These are phyloP conservation scores for Drosophila tristis DNA, from an alignment of 1,140 invertebrate species.

Conservation along the genomic window DNA sequence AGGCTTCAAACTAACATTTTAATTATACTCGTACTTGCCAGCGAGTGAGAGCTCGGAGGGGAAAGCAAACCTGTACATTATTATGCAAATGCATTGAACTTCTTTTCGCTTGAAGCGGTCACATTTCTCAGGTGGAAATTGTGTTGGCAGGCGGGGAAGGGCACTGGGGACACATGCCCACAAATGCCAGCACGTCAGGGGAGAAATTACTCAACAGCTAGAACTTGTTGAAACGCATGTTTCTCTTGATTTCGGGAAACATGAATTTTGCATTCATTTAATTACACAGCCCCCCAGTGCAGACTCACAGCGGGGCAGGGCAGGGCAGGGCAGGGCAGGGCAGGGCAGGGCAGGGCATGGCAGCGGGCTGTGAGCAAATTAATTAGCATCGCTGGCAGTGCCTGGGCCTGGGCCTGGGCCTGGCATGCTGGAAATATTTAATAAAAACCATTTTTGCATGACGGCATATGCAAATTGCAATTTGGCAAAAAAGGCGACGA, in stretches of 20 bases:
- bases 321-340: not conserved
- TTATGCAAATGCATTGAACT: conserved; percentile 70
- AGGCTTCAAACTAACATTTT: conserved; percentile 53
- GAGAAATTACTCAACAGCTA: conserved; percentile 67
- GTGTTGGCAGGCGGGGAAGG: conserved; percentile 28
- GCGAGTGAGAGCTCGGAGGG: conserved; percentile 12
- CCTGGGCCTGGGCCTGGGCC: not conserved
- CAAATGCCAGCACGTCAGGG: conserved; percentile 72
- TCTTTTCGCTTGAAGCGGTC: conserved; percentile 46
- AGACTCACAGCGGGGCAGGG: too few relatives aligned
- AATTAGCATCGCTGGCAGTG: conserved; percentile 52
- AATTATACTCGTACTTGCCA: conserved; percentile 42
- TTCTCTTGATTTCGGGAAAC: conserved; percentile 66
- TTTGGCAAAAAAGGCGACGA: conserved; percentile 18
- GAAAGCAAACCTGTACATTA: conserved; percentile 44
- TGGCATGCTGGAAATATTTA: conserved; percentile 54
- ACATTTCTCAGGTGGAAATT: conserved; percentile 41
- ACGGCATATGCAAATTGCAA: conserved; percentile 77
- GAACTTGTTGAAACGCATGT: conserved; percentile 77
- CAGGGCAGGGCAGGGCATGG: not conserved
- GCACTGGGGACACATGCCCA: not conserved
- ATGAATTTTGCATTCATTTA: conserved; percentile 80
- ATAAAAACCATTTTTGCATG: conserved; percentile 76
- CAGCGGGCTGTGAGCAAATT: conserved; percentile 42
- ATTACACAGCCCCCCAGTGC: conserved; percentile 46